Evolutionary conservation across 2,797 vertebrate species (phyloP), one percentile per base, ranked within the genome.

Genomic region (Rousettus madagascariensis): DNA sequence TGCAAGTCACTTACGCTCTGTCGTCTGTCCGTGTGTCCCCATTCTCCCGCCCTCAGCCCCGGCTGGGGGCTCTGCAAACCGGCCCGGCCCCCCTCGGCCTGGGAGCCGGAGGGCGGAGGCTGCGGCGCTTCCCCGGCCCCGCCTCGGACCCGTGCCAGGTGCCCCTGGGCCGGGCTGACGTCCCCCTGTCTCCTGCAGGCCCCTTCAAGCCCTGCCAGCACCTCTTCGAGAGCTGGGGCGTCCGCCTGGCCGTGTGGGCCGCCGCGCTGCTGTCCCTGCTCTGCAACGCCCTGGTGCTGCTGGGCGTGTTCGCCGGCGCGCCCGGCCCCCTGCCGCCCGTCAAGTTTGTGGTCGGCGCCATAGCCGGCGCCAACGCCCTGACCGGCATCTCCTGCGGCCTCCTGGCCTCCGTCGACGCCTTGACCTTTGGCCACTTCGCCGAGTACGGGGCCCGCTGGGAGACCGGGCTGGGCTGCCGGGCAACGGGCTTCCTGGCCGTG

Each of bases 121-220:
- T 1, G 0, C 3, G 33, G 16, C 19, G 55, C 22, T 22, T 38
- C 36, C 20, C 93, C 6, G 41, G 41, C 30, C 30, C 55, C 46
- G n/a, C 36, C 53, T 59, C 36, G 33, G 36, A 10, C 68, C 43
- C 12, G 28, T n/a, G 28, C 43, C 26, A 2, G 20, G 57, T 33
- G 22, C 22, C 5, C n/a, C 1, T 2, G 6, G 71, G 46, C 86
- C 5, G 20, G 26, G 26, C 2, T 82, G 28, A 94, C 1, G 15
- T 12, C 69, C 9, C 20, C 30, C 75, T 98, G 94, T 97, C 83
- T 94, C 92, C 94, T 90, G 33, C 98, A 99, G 99, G 99, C 98
- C 99, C 99, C 72, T 99, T 99, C 98, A 99, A 99, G 96, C 99
- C 99, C 36, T 99, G 99, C 2, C 99, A 99, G 88, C 98, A 99